Conservation (phyloP, 2,797 vertebrate genomes). For the Pyrocephalus nanus region DNA sequence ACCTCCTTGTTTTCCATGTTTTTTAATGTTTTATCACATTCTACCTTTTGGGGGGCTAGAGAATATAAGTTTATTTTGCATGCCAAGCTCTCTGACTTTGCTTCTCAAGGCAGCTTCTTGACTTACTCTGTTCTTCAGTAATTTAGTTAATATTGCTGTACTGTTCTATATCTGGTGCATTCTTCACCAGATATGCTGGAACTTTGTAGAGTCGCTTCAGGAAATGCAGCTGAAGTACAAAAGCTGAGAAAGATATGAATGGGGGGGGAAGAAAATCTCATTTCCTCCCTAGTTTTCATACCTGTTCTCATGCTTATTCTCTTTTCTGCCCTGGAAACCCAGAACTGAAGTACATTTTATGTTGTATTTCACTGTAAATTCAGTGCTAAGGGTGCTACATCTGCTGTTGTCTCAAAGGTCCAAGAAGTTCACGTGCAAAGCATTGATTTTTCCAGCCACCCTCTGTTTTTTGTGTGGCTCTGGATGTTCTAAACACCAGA, state of each 20-base stretch:
- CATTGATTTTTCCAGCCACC: neutral
- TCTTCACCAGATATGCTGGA: neutral
- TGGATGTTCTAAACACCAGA: neutral
- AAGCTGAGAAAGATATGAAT: neutral
- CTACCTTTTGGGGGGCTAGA: neutral
- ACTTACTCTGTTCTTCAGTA: neutral
- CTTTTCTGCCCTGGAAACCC: neutral
- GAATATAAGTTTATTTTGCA: neutral
- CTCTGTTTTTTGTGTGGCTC: neutral
- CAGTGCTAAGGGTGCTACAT: rapidly evolving
- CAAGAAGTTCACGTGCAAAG: neutral
- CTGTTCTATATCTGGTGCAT: neutral
- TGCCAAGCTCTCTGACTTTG: neutral
- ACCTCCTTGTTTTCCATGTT: neutral
- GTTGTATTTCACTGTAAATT: neutral
- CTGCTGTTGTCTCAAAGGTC: neutral
- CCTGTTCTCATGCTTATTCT: neutral
- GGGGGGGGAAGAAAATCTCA: neutral
- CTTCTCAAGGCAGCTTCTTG: neutral
- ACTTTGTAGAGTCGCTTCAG: neutral
- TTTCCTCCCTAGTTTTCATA: neutral
- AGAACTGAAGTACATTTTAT: neutral
- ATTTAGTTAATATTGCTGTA: neutral
- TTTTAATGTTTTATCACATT: neutral
- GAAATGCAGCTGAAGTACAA: neutral